Percentiles rank a stretch among this genome's conserved stretches.
Evolutionary conservation across 2,113 vertebrate species (phyloP).

Genomic region (Protobothrops flavoviridis): DNA sequence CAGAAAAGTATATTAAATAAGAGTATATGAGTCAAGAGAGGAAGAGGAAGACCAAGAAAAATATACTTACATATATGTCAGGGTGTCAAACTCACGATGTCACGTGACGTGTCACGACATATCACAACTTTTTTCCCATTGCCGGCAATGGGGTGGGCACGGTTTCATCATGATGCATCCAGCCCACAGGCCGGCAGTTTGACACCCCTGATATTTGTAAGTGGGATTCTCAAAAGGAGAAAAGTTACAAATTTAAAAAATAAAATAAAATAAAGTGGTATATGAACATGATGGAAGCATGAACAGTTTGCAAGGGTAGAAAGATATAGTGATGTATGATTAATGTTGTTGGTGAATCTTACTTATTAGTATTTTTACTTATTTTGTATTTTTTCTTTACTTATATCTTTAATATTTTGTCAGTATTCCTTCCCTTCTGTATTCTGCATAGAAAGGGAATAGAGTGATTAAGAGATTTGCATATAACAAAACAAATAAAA

Average conservation of each 20-base stretch:
- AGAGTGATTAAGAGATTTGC: not conserved
- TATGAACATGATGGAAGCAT: not conserved
- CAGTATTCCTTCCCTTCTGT: not conserved
- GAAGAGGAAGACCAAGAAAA: not conserved
- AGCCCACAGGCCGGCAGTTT: too few relatives aligned
- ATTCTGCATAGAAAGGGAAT: not conserved
- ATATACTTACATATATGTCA: not conserved
- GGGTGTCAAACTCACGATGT: too few relatives aligned
- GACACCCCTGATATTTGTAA: not conserved
- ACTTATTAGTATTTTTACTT: not conserved
- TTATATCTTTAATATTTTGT: not conserved
- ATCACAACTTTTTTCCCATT: too few relatives aligned
- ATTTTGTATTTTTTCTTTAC: not conserved
- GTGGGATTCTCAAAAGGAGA: not conserved
- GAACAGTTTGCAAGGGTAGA: not conserved
- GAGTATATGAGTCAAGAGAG: not conserved
- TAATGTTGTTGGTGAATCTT: not conserved
- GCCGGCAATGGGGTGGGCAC: too few relatives aligned
- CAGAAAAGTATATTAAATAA: not conserved
- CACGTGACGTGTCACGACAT: too few relatives aligned
- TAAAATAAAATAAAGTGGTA: not conserved
- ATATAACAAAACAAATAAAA: not conserved
- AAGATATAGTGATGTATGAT: not conserved
- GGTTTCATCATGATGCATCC: too few relatives aligned
- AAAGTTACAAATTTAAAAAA: not conserved